phyloP scores from a whole-genome alignment of 2,888 invertebrate species.

The Phyllotreta striolata region DNA sequence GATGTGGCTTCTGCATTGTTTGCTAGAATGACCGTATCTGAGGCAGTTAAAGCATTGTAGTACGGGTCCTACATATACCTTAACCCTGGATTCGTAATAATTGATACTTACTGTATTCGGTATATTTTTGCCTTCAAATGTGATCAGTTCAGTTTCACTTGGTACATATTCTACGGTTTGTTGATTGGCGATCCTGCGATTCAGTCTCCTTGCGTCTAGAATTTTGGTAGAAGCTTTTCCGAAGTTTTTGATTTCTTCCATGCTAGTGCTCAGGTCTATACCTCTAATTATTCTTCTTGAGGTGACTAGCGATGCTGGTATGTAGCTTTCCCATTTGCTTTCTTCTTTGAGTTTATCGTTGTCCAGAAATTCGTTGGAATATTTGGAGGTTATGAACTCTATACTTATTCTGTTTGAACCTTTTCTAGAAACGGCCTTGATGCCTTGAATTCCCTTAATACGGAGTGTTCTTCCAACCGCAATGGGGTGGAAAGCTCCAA shows the following conservation, averaged over 20 bases:
- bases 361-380: constrained; percentile 1
- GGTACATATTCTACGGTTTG: background rate
- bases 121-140: constrained; percentile 2
- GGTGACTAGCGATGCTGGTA: constrained; percentile 1
- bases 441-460: background rate
- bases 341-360: background rate
- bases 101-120: constrained; percentile 10
- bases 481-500: constrained; percentile 1
- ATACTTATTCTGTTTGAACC: constrained; percentile 9
- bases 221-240: background rate
- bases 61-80: background rate
- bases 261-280: too few species aligned
- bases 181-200: background rate
- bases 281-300: too few species aligned
- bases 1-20: background rate
- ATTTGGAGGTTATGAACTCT: background rate
- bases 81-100: constrained; percentile 3
- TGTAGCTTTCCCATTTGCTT: background rate
- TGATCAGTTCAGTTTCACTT: constrained; percentile 8
- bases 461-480: background rate
- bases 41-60: constrained; percentile 10
- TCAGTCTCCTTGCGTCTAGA: constrained; percentile 5
- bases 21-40: constrained; percentile 1
- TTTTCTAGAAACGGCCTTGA: too few species aligned
- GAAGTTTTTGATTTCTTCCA: too few species aligned